Percentiles rank a stretch among this genome's conserved stretches.
Conservation (phyloP, 2,113 vertebrate species). For the Pundamilia nyererei region DNA sequence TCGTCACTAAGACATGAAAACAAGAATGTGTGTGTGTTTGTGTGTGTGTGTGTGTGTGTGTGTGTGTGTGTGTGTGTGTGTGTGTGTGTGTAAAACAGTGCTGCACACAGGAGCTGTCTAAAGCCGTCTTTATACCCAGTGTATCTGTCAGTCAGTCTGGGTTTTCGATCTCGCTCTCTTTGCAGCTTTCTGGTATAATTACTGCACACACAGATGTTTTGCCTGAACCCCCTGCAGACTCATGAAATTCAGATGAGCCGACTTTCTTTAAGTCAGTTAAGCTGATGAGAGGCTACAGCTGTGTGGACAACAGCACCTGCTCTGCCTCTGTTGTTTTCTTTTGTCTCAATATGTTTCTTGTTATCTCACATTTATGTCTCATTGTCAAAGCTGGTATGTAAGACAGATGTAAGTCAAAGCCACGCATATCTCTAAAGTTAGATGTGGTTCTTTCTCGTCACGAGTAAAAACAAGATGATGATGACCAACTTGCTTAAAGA, state of each 20-base stretch:
- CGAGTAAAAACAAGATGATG: not conserved
- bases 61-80: not conserved
- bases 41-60: not conserved
- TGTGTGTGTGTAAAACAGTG: accelerated
- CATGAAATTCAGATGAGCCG: conserved; percentile 62
- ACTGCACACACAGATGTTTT: conserved; percentile 9
- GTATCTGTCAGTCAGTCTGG: not conserved
- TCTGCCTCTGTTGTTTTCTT: not conserved
- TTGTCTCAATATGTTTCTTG: not conserved
- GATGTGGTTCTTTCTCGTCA: not conserved
- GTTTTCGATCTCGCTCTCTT: not conserved
- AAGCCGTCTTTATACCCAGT: not conserved
- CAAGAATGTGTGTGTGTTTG: not conserved
- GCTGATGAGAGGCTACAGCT: conserved; percentile 33
- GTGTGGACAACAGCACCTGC: not conserved
- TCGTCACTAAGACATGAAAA: accelerated
- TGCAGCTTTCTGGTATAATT: not conserved
- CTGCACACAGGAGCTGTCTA: not conserved
- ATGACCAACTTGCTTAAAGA: not conserved
- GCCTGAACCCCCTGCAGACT: conserved; percentile 30
- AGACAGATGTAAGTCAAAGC: not conserved
- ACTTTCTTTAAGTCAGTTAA: conserved; percentile 28
- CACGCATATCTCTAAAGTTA: not conserved
- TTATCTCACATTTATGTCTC: not conserved
- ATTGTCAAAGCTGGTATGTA: not conserved